Percentiles rank a stretch among this genome's conserved stretches.
Evolutionary conservation across 1,140 invertebrate genomes (phyloP).

Genomic region (Drosophila asahinai): DNA sequence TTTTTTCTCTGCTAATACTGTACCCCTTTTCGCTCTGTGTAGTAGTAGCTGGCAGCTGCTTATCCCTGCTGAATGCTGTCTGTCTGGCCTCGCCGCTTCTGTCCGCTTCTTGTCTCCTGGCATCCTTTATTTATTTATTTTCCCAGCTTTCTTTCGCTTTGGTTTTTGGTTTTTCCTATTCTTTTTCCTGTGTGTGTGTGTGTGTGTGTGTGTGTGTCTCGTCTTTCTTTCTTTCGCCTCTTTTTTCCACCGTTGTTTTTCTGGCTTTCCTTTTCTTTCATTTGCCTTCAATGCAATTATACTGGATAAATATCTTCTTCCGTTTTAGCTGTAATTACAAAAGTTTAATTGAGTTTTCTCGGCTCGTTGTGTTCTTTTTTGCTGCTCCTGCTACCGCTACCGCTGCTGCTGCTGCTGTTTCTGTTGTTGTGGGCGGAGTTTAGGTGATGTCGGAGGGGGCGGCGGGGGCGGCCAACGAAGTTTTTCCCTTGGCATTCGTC

Average conservation of each 20-base stretch:
- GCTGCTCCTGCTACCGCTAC: neutral
- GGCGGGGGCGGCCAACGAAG: slow-evolving; percentile 51
- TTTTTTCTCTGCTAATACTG: too few relatives aligned
- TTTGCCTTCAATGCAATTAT: slow-evolving; percentile 85
- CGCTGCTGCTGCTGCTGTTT: slow-evolving; percentile 11
- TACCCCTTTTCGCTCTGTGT: neutral
- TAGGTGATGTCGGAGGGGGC: slow-evolving; percentile 29
- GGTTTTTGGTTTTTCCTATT: slow-evolving; percentile 42
- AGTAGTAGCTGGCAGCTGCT: slow-evolving; percentile 23
- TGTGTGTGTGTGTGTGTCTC: slow-evolving; percentile 18
- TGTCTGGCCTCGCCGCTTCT: slow-evolving; percentile 1
- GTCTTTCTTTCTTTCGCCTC: slow-evolving; percentile 4
- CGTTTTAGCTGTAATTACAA: slow-evolving; percentile 85
- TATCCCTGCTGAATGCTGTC: slow-evolving; percentile 9
- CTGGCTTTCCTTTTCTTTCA: slow-evolving; percentile 70
- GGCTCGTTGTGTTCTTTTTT: slow-evolving; percentile 74
- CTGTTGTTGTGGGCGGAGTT: slow-evolving; percentile 39
- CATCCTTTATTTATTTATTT: slow-evolving; percentile 80
- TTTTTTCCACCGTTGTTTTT: slow-evolving; percentile 25
- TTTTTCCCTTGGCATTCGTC: slow-evolving; percentile 67
- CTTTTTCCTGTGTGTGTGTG: slow-evolving; percentile 13
- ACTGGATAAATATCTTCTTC: slow-evolving; percentile 85
- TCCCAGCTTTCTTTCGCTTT: slow-evolving; percentile 65
- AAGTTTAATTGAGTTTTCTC: slow-evolving; percentile 85
- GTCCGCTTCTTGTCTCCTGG: slow-evolving; percentile 25